Evolutionary conservation across 1,140 invertebrate genomes (phyloP).

Genomic region (Drosophila subobscura): DNA sequence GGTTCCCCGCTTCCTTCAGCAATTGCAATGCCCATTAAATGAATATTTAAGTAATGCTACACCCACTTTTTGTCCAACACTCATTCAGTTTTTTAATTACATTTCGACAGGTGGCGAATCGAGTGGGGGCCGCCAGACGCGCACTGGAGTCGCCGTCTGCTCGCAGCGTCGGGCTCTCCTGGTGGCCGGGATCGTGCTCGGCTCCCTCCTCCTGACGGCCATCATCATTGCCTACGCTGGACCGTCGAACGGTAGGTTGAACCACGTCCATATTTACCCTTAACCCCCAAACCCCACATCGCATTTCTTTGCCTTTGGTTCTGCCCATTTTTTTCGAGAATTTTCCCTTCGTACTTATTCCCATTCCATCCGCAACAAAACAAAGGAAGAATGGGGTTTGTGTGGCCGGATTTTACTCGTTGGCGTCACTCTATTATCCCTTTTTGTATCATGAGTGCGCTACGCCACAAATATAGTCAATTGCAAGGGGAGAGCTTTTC

Average conservation of each 20-base stretch:
- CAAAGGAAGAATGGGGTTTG: neutral
- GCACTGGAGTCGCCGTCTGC: constrained; percentile 92
- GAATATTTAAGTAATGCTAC: constrained; percentile 42
- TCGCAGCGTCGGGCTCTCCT: constrained; percentile 92
- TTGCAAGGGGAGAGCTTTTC: constrained; percentile 16
- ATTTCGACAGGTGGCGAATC: constrained; percentile 86
- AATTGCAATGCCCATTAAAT: constrained; percentile 42
- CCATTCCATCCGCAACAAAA: constrained; percentile 33
- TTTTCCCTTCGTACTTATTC: constrained; percentile 41
- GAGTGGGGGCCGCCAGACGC: constrained; percentile 90
- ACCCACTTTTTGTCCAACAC: constrained; percentile 62
- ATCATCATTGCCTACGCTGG: constrained; percentile 95
- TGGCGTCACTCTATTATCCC: constrained; percentile 42
- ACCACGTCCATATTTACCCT: constrained; percentile 42
- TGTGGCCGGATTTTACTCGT: constrained; percentile 1
- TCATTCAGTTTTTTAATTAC: constrained; percentile 62
- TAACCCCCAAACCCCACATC: constrained; percentile 8
- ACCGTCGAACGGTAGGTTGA: constrained; percentile 85
- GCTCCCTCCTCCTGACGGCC: constrained; percentile 91
- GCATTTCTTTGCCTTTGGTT: constrained; percentile 59
- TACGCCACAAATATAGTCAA: constrained; percentile 30
- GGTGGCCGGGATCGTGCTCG: constrained; percentile 90
- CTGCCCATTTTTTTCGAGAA: constrained; percentile 41
- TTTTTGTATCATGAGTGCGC: constrained; percentile 28
- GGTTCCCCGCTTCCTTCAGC: neutral